Evolutionary conservation across 2,797 vertebrate species (phyloP).

Genomic region (Diplodus puntazzo): DNA sequence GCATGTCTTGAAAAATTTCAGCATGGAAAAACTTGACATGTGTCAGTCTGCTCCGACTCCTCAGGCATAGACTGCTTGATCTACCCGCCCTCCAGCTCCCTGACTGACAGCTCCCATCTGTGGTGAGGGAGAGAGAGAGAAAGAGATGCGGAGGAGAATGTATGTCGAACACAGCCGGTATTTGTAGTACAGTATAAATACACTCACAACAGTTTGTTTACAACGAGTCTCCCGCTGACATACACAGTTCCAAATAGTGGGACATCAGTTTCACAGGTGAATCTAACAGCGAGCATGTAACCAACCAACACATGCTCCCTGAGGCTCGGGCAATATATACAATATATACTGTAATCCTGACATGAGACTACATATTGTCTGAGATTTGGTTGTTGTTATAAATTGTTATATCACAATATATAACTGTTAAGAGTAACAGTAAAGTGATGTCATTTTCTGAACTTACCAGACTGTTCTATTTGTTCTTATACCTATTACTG

Average conservation of each 20-base stretch:
- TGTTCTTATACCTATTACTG: no score
- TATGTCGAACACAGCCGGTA: not conserved
- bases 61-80: slow-evolving; percentile 36
- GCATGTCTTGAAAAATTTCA: slow-evolving; percentile 16
- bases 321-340: no score
- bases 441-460: no score
- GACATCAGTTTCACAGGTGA: not conserved
- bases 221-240: no score
- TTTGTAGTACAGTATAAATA: not conserved
- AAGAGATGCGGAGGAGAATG: not conserved
- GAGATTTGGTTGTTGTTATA: no score
- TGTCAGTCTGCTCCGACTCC: slow-evolving; percentile 51
- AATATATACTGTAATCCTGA: no score
- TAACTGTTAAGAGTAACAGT: no score
- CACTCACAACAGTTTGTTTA: no score
- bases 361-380: no score
- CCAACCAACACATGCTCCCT: not conserved
- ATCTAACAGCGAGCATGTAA: not conserved
- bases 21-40: slow-evolving; percentile 32
- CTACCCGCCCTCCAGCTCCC: slow-evolving; percentile 13
- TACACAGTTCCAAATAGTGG: no score
- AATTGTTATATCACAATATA: no score
- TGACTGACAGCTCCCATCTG: slow-evolving; percentile 56
- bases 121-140: not conserved
- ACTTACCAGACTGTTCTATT: no score